Conservation (phyloP, 2,888 invertebrate species). For the Drosophila emarginata region DNA sequence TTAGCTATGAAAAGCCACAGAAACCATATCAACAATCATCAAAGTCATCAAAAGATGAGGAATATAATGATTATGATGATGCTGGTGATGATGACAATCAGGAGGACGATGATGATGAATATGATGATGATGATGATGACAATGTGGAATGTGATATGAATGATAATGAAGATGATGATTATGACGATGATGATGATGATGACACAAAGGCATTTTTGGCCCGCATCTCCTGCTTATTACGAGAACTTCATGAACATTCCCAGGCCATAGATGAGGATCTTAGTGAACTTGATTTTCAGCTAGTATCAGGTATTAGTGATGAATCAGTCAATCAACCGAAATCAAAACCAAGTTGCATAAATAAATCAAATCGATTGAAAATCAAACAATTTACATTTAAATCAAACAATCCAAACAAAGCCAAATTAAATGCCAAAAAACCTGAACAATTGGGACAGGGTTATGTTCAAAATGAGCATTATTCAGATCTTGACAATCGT, state of each 20-base stretch:
- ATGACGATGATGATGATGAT: not conserved
- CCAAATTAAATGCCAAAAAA: not conserved
- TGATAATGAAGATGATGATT: not conserved
- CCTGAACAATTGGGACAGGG: not conserved
- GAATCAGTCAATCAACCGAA: not conserved
- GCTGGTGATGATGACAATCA: not conserved
- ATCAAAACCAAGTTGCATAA: not conserved
- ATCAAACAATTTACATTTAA: not conserved
- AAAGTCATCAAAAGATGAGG: not conserved
- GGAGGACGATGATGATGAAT: not conserved
- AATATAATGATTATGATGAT: slow-evolving; percentile 17
- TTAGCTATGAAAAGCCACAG: not conserved
- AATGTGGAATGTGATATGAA: not conserved
- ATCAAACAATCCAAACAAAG: not conserved
- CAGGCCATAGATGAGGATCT: slow-evolving; percentile 26
- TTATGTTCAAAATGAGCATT: not conserved
- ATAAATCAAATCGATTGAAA: not conserved
- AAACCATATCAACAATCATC: not conserved
- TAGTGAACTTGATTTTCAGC: not conserved
- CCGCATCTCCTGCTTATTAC: slow-evolving; percentile 28
- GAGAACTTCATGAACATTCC: not conserved
- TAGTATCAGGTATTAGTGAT: no score
- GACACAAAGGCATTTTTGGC: slow-evolving; percentile 4
- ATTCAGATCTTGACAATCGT: not conserved
- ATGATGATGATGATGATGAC: not conserved